These are phyloP conservation scores for Hyperoplus lanceolatus DNA, from an alignment of 2,797 vertebrate genomes.

Conservation along the genomic window DNA sequence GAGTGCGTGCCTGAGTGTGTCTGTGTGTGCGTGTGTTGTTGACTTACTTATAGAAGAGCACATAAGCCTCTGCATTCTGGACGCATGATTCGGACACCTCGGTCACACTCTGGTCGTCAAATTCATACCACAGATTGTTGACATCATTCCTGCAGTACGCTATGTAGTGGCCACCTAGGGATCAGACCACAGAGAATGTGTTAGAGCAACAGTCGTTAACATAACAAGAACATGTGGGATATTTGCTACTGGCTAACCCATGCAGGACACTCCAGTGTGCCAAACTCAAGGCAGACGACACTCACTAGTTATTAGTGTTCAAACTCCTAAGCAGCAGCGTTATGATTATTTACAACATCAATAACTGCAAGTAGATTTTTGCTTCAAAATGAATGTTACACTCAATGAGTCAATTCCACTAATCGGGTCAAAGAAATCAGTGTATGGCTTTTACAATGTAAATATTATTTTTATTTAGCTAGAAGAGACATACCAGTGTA, in stretches of 20 bases:
- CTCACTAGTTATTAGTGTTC: neutral
- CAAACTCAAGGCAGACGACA: slow-evolving; percentile 8
- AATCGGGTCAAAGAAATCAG: neutral
- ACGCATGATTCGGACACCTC: slow-evolving; percentile 96
- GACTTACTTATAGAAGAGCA: slow-evolving; percentile 98
- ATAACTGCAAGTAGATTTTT: slow-evolving; percentile 65
- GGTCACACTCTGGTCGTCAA: slow-evolving; percentile 98
- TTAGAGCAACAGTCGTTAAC: slow-evolving; percentile 54
- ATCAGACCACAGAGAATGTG: slow-evolving; percentile 19
- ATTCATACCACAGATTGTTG: slow-evolving; percentile 98
- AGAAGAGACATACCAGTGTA: no score
- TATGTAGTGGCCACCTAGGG: slow-evolving; percentile 96
- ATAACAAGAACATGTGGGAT: slow-evolving; percentile 45
- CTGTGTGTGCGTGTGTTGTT: no score
- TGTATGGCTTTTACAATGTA: no score
- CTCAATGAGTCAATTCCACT: slow-evolving; percentile 44
- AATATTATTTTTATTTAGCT: no score
- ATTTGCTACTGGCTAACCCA: slow-evolving; percentile 41
- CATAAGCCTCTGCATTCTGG: slow-evolving; percentile 98
- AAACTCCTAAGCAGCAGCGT: slow-evolving; percentile 37
- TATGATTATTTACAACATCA: slow-evolving; percentile 66
- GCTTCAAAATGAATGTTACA: slow-evolving; percentile 58
- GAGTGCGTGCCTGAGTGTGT: no score
- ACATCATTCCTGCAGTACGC: slow-evolving; percentile 97
- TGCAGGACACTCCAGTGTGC: slow-evolving; percentile 42